A percentile compares a stretch with the other conserved stretches of the same genome.
Evolutionary conservation across 37 sponge, comb jelly and placozoan species (phyloP).

Genomic region (Oscarella lobularis): DNA sequence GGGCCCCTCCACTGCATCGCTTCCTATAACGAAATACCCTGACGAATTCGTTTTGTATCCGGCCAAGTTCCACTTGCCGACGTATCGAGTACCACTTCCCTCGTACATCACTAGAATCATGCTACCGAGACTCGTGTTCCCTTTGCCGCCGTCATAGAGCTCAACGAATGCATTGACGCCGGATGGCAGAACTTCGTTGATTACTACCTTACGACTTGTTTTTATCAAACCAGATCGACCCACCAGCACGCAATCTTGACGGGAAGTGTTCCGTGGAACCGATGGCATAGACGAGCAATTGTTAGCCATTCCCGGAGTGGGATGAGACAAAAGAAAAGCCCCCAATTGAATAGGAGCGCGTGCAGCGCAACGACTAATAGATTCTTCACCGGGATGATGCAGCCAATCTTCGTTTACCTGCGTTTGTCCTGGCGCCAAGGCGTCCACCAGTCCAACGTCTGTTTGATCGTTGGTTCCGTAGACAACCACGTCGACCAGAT

Average conservation of each 20-base stretch:
- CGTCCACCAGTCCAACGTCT: not conserved
- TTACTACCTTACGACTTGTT: not conserved
- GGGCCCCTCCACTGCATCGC: not conserved
- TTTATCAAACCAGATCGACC: not conserved
- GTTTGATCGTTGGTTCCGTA: not conserved
- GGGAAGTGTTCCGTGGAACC: too few relatives aligned
- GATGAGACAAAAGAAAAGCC: not conserved
- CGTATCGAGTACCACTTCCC: not conserved
- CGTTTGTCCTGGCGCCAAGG: not conserved
- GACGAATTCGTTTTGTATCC: not conserved
- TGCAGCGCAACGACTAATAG: not conserved
- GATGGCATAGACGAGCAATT: not conserved
- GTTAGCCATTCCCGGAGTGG: not conserved
- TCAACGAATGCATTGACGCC: not conserved
- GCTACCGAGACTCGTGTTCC: not conserved
- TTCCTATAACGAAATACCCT: not conserved
- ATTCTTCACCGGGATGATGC: not conserved
- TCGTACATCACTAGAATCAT: not conserved
- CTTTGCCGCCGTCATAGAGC: constrained; percentile 3
- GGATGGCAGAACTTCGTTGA: not conserved
- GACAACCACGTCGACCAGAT: not conserved
- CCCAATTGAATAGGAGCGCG: not conserved
- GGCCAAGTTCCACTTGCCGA: not conserved
- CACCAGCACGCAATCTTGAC: not conserved
- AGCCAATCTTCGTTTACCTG: not conserved